Evolutionary conservation across 1,140 invertebrate species (phyloP), one percentile per base, ranked within the genome.

Genomic region (Drosophila subpulchrella): DNA sequence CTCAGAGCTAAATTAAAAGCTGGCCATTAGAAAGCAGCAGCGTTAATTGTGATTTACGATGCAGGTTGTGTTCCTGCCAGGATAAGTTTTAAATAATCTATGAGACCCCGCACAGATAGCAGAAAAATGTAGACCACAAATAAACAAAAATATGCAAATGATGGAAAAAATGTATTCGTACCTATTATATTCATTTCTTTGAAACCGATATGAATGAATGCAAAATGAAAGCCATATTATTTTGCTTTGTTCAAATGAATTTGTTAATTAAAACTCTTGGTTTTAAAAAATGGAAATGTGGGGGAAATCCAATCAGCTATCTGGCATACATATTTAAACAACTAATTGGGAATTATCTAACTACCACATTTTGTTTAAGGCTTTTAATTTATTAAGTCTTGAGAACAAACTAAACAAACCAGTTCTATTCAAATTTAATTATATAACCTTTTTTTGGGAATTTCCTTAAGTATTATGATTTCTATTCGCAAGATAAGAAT

Each of bases 11-110:
- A 67, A 83, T 84, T 71, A 75, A 76, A 76, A 65, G 66, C 75
- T 61, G 70, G 71, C 41, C 80, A 78, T 83, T 65, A 51, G 48
- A 62, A 63, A 56, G 65, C n/a, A 47, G n/a, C 39, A 24, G 60
- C 38, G 61, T 73, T 81, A 77, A 81, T 67, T 81, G 79, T 78
- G 79, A 81, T 81, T 81, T 78, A 81, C 77, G 73, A 38, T 58
- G 61, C 44, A 27, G 24, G 38, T 55, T 66, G 60, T 32, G 30
- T 46, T 44, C 15, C 46, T 15, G 61, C 44, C 32, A 24, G 12
- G 6, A 4, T 65, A 67, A 65, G 30, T 34, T 41, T 39, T 27
- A 27, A 71, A 47, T 71, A 71, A 34, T 68, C 57, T 39, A 47
- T 41, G 13, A 11, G 20, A 54, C 13, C 6, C n/a, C 34, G 34